phyloP scores from a whole-genome alignment of 2,797 vertebrate species.

The Chrysolophus pictus region DNA sequence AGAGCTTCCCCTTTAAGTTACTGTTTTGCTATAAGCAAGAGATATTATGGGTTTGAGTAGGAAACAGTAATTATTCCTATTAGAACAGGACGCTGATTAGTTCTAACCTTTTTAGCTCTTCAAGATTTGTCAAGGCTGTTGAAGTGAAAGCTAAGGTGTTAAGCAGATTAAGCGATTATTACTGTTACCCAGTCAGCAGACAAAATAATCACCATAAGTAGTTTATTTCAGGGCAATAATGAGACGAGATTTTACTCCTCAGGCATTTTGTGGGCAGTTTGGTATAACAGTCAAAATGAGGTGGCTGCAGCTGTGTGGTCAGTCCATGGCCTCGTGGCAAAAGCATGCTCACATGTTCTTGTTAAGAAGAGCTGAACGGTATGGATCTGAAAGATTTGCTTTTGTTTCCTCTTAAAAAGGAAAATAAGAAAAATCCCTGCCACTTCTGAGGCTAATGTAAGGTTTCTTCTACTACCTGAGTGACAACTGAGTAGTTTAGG shows the following conservation, averaged over 20 bases:
- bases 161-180: slow-evolving; percentile 82
- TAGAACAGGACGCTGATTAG: slow-evolving; percentile 62
- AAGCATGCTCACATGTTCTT: slow-evolving; percentile 25
- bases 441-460: not conserved
- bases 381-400: not conserved
- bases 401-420: not conserved
- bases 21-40: slow-evolving; percentile 31
- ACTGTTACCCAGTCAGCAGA: slow-evolving; percentile 81
- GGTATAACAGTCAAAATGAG: not conserved
- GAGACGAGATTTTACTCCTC: slow-evolving; percentile 53
- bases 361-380: slow-evolving; percentile 19
- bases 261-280: slow-evolving; percentile 10
- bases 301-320: slow-evolving; percentile 18
- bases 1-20: not conserved
- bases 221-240: slow-evolving; percentile 74
- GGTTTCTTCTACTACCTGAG: not conserved
- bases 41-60: slow-evolving; percentile 42
- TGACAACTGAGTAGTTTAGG: accelerated
- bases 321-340: not conserved
- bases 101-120: slow-evolving; percentile 72
- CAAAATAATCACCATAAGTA: slow-evolving; percentile 82
- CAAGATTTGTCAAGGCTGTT: slow-evolving; percentile 68
- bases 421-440: not conserved
- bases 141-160: slow-evolving; percentile 74
- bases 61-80: slow-evolving; percentile 67